Evolutionary conservation across 2,113 vertebrate species (phyloP).

Genomic region (Holacanthus passer): DNA sequence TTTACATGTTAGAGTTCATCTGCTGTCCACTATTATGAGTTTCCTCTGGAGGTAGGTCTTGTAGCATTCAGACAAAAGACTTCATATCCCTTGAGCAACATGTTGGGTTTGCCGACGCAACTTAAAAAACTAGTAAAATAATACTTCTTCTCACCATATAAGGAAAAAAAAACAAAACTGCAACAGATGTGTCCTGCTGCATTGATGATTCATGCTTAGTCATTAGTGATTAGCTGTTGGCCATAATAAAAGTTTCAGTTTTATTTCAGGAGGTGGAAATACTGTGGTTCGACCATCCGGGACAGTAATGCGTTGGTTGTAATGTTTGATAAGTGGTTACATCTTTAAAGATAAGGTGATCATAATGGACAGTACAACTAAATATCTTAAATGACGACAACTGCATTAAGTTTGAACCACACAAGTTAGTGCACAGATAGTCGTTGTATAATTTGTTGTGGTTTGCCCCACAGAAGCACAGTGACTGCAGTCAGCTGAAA

Average conservation of each 20-base stretch:
- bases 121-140: background rate
- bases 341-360: background rate
- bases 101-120: background rate
- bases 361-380: background rate
- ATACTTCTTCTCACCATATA: background rate
- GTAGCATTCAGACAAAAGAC: background rate
- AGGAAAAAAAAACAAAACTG: background rate
- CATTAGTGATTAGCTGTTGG: background rate
- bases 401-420: background rate
- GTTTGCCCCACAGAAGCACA: background rate
- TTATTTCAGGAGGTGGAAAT: background rate
- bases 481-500: slow-evolving; percentile 7
- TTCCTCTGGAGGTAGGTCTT: background rate
- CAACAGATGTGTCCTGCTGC: background rate
- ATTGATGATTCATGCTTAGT: slow-evolving; percentile 1
- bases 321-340: background rate
- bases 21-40: background rate
- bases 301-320: background rate
- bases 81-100: background rate
- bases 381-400: too few relatives aligned
- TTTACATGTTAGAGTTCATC: slow-evolving; percentile 18
- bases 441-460: slow-evolving; percentile 10
- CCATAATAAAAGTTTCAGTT: background rate
- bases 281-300: background rate
- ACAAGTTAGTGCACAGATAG: background rate